Percentiles rank a stretch among this genome's conserved stretches.
phyloP scores from a whole-genome alignment of 2,888 invertebrate genomes.

The Bursaphelenchus okinawaensis region DNA sequence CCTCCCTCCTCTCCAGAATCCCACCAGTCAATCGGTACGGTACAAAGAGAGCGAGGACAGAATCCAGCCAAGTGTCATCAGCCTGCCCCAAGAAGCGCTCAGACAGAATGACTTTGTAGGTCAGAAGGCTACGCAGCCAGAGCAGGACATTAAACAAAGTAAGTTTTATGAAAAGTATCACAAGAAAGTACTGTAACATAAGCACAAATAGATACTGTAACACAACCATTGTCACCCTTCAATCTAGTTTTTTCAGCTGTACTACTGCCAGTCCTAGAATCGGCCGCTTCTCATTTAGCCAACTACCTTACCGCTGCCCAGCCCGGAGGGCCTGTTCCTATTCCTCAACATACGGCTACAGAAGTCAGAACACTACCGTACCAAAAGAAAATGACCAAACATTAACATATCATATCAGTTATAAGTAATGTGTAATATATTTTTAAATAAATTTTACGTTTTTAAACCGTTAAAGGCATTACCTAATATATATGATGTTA shows the following conservation, averaged over 20 bases:
- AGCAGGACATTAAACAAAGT: too few relatives aligned
- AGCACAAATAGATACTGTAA: too few relatives aligned
- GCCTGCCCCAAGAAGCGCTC: background rate
- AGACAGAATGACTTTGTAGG: background rate
- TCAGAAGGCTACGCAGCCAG: too few relatives aligned
- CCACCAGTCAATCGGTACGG: background rate
- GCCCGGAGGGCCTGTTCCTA: conserved; percentile 14
- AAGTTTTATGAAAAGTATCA: too few relatives aligned
- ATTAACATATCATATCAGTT: too few relatives aligned
- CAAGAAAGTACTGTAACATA: too few relatives aligned
- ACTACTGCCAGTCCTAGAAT: conserved; percentile 13
- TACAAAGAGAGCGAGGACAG: background rate
- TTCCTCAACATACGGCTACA: conserved; percentile 9
- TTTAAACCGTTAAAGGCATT: too few relatives aligned
- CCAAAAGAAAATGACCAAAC: background rate
- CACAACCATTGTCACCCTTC: too few relatives aligned
- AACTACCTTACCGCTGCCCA: conserved; percentile 20
- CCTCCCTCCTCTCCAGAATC: background rate
- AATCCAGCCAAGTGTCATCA: background rate
- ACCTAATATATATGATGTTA: too few relatives aligned
- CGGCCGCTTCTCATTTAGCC: conserved; percentile 19
- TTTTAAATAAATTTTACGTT: too few relatives aligned
- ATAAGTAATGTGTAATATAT: too few relatives aligned
- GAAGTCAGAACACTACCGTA: conserved; percentile 10
- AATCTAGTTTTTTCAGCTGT: too few relatives aligned